These are phyloP conservation scores for Empis livida DNA, from an alignment of 2,888 invertebrate genomes.

Conservation along the genomic window DNA sequence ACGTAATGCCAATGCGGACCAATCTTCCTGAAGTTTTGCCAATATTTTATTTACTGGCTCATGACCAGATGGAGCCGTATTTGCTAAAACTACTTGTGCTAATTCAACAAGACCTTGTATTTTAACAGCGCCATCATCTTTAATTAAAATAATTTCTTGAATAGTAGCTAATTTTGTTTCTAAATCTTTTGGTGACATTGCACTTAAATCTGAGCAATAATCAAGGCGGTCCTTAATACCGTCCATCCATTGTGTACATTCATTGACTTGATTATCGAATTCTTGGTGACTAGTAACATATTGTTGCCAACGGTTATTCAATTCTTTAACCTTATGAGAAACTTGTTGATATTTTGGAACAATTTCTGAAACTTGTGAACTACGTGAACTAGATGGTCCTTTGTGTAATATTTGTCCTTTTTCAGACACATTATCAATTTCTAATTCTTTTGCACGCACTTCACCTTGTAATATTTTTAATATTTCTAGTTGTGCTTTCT, in stretches of 20 bases:
- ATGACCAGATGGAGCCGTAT: slow-evolving; percentile 81
- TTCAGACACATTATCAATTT: slow-evolving; percentile 86
- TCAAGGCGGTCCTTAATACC: slow-evolving; percentile 71
- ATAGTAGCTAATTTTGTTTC: slow-evolving; percentile 72
- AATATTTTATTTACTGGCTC: slow-evolving; percentile 73
- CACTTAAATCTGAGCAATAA: slow-evolving; percentile 71
- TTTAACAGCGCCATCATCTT: slow-evolving; percentile 84
- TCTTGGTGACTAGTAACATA: slow-evolving; percentile 81
- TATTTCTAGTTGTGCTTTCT: slow-evolving; percentile 70
- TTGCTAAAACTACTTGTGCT: slow-evolving; percentile 80
- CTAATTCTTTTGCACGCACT: slow-evolving; percentile 78
- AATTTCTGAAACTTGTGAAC: slow-evolving; percentile 78
- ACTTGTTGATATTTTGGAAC: slow-evolving; percentile 84
- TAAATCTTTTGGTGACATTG: slow-evolving; percentile 71
- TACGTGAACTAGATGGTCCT: slow-evolving; percentile 55
- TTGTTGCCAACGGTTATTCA: slow-evolving; percentile 83
- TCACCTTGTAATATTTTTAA: slow-evolving; percentile 73
- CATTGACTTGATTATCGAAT: slow-evolving; percentile 65
- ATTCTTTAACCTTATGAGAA: slow-evolving; percentile 79
- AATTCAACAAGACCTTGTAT: slow-evolving; percentile 81
- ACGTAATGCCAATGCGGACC: slow-evolving; percentile 74
- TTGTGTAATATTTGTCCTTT: slow-evolving; percentile 74
- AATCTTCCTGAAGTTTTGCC: slow-evolving; percentile 73
- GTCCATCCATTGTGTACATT: slow-evolving; percentile 73
- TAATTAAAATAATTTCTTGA: slow-evolving; percentile 76